Base-by-base conservation (phyloP, 2,888 invertebrate genomes). In the Acleris emargana region DNA sequence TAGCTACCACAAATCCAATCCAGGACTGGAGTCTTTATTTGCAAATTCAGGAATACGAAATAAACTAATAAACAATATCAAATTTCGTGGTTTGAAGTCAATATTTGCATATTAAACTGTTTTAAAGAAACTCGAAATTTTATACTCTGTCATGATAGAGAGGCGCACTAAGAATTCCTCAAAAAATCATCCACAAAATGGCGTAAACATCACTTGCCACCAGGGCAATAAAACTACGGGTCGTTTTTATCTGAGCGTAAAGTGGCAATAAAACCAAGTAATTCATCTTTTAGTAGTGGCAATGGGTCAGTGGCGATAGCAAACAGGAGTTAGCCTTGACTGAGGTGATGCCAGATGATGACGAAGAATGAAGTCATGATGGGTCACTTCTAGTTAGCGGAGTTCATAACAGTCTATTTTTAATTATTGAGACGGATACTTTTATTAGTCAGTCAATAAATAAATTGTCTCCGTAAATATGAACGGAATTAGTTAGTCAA, bases 301-400 rank as follows among this genome's bases (percentile, higher is more conserved):
- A 64, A 64, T 42, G 49, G 64, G 53, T 64, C 49, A 59, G 18
- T 25, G 25, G 25, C 57, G 57, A 57, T 28, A 50, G 53, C 52
- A 63, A 58, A 62, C 43, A 25, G 20, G 42, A 22, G 54, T 13
- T 18, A 54, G 17, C 57, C 57, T 57, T 57, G 57, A 17, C 55
- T n/a, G 22, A 25, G 57, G 52, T 67, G 61, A 61, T 62, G 66
- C 45, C 45, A 57, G 25, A 57, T 45, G 58, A 58, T 64, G 64
- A 64, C 64, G 58, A 58, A 59, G 25, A 18, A 54, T 67, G 58
- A 62, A 57, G 51, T 64, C 51, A 63, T 45, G 18, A n/a, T 22
- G 20, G 55, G 20, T 54, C 47, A 32, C 32, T 32, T 25, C 22
- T 38, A 51, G 51, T 51, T 25, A 51, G 16, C 25, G 25, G 51